Conservation (phyloP, 1,140 invertebrate species). For the Hyles vespertilio region DNA sequence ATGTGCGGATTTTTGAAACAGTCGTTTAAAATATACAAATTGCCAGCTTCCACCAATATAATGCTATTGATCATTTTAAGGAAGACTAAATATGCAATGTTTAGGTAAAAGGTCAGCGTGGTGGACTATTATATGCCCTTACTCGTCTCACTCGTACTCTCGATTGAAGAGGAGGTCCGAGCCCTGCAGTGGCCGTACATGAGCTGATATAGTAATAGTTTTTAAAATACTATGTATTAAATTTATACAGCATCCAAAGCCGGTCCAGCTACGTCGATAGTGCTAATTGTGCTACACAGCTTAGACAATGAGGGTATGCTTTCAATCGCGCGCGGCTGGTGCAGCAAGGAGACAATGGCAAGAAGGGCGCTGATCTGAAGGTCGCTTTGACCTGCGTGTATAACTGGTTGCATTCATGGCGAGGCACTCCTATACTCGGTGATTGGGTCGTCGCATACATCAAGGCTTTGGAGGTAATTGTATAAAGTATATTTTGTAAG, state of each 20-base stretch:
- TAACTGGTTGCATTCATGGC: conserved; percentile 56
- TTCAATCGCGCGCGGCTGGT: conserved; percentile 44
- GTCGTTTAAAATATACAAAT: too few species aligned
- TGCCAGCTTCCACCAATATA: too few species aligned
- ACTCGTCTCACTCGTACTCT: too few species aligned
- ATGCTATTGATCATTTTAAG: not conserved
- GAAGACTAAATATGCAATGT: not conserved
- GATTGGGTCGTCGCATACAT: conserved; percentile 56
- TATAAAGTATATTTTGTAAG: not conserved
- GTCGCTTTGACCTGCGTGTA: conserved; percentile 52
- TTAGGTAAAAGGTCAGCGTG: too few species aligned
- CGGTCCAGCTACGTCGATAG: conserved; percentile 44
- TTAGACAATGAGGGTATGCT: conserved; percentile 34
- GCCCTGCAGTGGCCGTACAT: too few species aligned
- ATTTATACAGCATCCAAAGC: conserved; percentile 42
- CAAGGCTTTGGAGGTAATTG: conserved; percentile 50
- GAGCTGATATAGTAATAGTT: too few species aligned
- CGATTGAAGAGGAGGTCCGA: too few species aligned
- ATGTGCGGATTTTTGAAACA: too few species aligned
- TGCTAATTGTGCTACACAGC: conserved; percentile 44
- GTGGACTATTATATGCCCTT: too few species aligned
- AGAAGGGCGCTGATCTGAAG: conserved; percentile 34
- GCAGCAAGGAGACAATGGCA: conserved; percentile 42
- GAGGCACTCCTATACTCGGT: conserved; percentile 45
- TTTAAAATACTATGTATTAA: not conserved